Percentiles rank a stretch among this genome's conserved stretches.
Evolutionary conservation across 2,888 invertebrate species (phyloP).

Genomic region (Luffia ferchaultella): DNA sequence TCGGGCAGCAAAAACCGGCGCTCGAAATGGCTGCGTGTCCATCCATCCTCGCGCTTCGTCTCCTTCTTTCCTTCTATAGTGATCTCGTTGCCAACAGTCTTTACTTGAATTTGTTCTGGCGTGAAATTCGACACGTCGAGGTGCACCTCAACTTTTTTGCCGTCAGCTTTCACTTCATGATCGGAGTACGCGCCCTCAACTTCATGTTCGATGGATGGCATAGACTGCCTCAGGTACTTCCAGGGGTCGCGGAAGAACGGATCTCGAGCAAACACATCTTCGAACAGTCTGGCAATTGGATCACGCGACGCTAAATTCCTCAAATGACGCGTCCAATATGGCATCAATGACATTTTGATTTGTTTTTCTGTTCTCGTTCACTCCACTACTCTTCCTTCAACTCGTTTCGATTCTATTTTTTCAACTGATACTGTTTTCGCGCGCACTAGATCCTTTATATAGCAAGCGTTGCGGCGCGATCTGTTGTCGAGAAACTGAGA

Average conservation of each 20-base stretch:
- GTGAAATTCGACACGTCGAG: conserved; percentile 81
- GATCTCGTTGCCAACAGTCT: conserved; percentile 76
- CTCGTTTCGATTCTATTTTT: conserved; percentile 22
- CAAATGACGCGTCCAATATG: conserved; percentile 53
- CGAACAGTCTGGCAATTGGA: conserved; percentile 34
- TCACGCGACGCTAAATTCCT: conserved; percentile 41
- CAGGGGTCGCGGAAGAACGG: conserved; percentile 50
- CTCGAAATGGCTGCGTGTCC: conserved; percentile 78
- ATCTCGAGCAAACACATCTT: conserved; percentile 40
- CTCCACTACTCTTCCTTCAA: conserved; percentile 4
- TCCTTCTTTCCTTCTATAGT: conserved; percentile 83
- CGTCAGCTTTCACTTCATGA: conserved; percentile 64
- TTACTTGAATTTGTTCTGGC: conserved; percentile 82
- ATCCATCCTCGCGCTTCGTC: conserved; percentile 77
- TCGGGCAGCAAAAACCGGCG: conserved; percentile 79
- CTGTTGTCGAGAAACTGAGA: conserved; percentile 30
- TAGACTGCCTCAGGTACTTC: conserved; percentile 34
- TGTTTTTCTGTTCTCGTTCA: conserved; percentile 7
- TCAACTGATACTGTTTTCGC: conserved; percentile 21
- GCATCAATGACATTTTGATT: conserved; percentile 44
- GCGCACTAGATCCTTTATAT: conserved; percentile 31
- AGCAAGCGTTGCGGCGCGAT: conserved; percentile 25
- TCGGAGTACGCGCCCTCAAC: conserved; percentile 61
- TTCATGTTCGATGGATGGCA: conserved; percentile 27
- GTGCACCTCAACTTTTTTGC: conserved; percentile 75